Conservation (phyloP, 2,888 invertebrate species). For the Netelia melanura region DNA sequence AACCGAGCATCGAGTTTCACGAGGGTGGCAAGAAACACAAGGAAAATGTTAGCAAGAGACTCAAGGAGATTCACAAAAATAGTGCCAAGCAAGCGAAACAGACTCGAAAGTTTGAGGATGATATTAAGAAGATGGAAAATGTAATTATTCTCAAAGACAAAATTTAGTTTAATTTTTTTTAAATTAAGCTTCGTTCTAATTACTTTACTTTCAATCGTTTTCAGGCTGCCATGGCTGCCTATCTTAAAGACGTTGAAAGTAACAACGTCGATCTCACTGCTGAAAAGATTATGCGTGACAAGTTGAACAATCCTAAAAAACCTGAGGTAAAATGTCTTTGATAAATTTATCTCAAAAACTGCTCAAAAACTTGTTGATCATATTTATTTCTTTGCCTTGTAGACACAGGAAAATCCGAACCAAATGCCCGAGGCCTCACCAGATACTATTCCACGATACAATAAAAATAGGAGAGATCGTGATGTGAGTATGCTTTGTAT, state of each 20-base stretch:
- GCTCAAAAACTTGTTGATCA: neutral
- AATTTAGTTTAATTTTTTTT: constrained; percentile 11
- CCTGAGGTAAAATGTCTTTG: constrained; percentile 50
- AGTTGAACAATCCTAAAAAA: constrained; percentile 72
- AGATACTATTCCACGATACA: constrained; percentile 75
- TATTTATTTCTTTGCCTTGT: neutral
- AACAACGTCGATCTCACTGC: constrained; percentile 82
- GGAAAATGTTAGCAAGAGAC: constrained; percentile 94
- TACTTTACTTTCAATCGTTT: constrained; percentile 61
- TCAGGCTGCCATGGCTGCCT: constrained; percentile 94
- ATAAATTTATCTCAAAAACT: neutral
- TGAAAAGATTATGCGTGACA: constrained; percentile 84
- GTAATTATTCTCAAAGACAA: constrained; percentile 79
- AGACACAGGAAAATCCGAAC: constrained; percentile 71
- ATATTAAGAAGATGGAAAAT: constrained; percentile 95
- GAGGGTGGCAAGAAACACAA: constrained; percentile 97
- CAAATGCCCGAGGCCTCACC: constrained; percentile 71
- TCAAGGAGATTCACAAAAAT: constrained; percentile 93
- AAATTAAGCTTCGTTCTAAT: neutral
- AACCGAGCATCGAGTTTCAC: constrained; percentile 97
- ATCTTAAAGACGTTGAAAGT: constrained; percentile 92
- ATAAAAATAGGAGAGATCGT: constrained; percentile 60
- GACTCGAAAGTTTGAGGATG: constrained; percentile 91
- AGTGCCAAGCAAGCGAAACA: constrained; percentile 93
- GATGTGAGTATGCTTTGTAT: constrained; percentile 60